Evolutionary conservation across 2,797 vertebrate genomes (phyloP), one percentile per base, ranked within the genome.

Genomic region (Fratercula arctica): DNA sequence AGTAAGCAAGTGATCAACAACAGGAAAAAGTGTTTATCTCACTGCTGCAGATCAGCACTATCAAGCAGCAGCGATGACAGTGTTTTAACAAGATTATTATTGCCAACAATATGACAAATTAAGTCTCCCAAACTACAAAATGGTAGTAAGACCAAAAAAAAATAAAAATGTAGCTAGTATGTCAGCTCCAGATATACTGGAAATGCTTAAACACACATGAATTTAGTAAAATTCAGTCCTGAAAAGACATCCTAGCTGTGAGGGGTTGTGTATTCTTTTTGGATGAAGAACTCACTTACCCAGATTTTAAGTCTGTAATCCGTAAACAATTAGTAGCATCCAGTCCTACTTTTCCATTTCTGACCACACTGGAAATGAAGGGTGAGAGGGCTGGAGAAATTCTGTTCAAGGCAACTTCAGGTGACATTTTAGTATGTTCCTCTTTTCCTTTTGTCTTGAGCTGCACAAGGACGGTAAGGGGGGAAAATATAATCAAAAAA

Each of bases 251-350:
- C 43, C 73, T 50, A 53, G 33, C 41, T 85, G 37, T 57, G n/a
- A 82, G 12, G 16, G 29, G 17, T 0, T 50, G 24, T 6, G 13
- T 60, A 23, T 26, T 85, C 41, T 87, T 95, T 88, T 37, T 37
- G 7, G 48, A 85, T 35, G 48, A 85, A 54, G 51, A 80, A 57
- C 75, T 94, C 63, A 96, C 99, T 98, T 97, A 99, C 99, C 99
- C 99, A 53, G 99, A 99, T 96, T 99, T 99, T 94, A 99, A 98
- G 97, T 99, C 99, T 68, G 99, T 99, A 97, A 99, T 99, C 64
- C 99, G 98, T 91, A 99, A 98, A 95, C 98, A 99, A 97, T 98
- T 99, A 4, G 99, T 99, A 77, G 99, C 99, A 98, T 99, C 99
- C 87, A 99, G 98, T 63, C 99, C 99, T 41, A 99, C 99, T 46